Evolutionary conservation across 2,888 invertebrate genomes (phyloP).

Genomic region (Noctua janthina): DNA sequence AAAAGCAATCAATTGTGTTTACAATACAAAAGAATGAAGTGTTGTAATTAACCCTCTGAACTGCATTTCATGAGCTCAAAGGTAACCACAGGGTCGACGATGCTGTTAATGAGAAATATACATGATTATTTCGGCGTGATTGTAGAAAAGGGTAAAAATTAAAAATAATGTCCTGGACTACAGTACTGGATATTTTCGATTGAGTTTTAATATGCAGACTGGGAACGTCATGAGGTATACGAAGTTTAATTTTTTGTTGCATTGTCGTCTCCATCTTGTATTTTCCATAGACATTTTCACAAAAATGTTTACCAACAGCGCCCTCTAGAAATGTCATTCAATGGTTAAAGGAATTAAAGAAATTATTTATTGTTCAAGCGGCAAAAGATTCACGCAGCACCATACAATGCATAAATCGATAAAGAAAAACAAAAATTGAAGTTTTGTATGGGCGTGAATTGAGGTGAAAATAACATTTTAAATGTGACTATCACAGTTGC

Average conservation of each 20-base stretch:
- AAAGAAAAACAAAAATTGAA: neutral
- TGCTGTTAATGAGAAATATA: neutral
- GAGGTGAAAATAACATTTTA: neutral
- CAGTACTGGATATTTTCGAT: too few species aligned
- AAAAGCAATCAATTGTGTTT: conserved; percentile 1
- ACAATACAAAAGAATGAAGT: conserved; percentile 2
- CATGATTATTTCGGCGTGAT: neutral
- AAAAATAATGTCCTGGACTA: too few species aligned
- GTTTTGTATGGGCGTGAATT: neutral
- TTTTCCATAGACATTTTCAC: neutral
- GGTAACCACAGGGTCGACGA: neutral
- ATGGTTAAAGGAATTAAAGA: neutral
- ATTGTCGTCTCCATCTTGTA: neutral
- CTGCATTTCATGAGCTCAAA: neutral
- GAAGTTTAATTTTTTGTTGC: neutral
- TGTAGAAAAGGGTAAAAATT: too few species aligned
- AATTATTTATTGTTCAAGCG: too few species aligned
- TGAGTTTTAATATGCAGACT: too few species aligned
- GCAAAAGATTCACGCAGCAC: too few species aligned
- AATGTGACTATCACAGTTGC: neutral
- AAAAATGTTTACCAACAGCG: too few species aligned
- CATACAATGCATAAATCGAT: neutral
- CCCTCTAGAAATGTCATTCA: neutral
- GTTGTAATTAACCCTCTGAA: neutral
- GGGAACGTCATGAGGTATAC: too few species aligned